A percentile compares a stretch with the other conserved stretches of the same genome.
Conservation (phyloP, 2,113 vertebrate species). For the Garra rufa region DNA sequence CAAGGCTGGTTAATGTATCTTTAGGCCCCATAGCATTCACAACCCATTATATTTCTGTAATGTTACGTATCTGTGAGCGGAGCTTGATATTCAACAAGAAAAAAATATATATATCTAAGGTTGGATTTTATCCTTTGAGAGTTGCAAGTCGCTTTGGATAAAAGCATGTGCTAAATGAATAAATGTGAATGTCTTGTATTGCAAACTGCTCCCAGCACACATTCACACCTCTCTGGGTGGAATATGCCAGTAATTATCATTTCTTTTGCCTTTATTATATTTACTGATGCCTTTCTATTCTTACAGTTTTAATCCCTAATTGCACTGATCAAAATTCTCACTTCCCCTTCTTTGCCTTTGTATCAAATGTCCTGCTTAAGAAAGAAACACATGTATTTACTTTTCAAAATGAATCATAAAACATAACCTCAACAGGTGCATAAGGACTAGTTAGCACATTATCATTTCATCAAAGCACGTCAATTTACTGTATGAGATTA, state of each 20-base stretch:
- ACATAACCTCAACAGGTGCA: background rate
- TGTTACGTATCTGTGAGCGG: too few species aligned
- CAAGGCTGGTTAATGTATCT: slow-evolving; percentile 4
- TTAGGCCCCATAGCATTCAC: background rate
- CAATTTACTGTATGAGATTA: background rate
- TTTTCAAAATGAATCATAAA: background rate
- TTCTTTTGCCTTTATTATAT: background rate
- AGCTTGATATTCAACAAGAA: too few species aligned
- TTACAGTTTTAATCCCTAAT: background rate
- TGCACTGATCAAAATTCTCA: background rate
- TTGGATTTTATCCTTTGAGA: background rate
- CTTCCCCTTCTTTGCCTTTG: background rate
- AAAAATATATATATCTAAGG: too few species aligned
- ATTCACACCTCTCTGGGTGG: background rate
- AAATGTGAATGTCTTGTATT: background rate
- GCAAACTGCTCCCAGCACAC: background rate
- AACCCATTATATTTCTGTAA: too few species aligned
- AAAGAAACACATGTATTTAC: background rate
- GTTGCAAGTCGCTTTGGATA: too few species aligned
- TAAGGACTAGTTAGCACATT: background rate
- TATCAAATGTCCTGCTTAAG: background rate
- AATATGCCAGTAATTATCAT: background rate
- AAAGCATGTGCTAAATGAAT: background rate
- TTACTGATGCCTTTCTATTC: background rate
- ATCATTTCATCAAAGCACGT: background rate